These are phyloP conservation scores for Coluber constrictor DNA, from an alignment of 2,797 vertebrate genomes.

Conservation along the genomic window DNA sequence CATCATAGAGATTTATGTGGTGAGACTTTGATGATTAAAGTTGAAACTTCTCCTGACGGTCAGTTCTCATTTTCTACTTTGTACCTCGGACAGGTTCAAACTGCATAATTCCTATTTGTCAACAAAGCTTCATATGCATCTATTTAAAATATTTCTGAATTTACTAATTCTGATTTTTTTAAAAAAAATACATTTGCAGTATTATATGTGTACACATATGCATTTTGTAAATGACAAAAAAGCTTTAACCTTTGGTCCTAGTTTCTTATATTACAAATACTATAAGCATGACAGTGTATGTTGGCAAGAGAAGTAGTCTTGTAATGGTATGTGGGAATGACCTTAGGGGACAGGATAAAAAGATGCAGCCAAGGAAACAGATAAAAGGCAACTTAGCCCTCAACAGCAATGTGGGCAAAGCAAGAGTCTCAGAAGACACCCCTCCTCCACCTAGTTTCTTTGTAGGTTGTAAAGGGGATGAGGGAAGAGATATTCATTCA, in stretches of 20 bases:
- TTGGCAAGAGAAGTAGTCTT: not conserved
- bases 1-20: not conserved
- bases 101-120: not conserved
- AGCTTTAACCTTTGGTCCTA: not conserved
- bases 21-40: not conserved
- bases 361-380: not conserved
- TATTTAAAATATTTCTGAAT: not conserved
- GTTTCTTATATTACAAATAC: not conserved
- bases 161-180: not conserved
- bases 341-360: not conserved
- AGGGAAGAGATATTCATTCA: not conserved
- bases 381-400: not conserved
- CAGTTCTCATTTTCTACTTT: not conserved
- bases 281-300: not conserved
- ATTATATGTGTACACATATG: not conserved
- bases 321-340: not conserved
- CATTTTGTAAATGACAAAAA: not conserved
- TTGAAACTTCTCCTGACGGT: not conserved
- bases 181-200: not conserved
- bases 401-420: not conserved
- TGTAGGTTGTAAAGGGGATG: not conserved
- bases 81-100: not conserved
- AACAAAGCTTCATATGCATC: not conserved
- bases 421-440: not conserved
- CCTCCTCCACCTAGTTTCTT: not conserved